Conservation (phyloP, 2,797 vertebrate species). For the Pangasius larnaudii region DNA sequence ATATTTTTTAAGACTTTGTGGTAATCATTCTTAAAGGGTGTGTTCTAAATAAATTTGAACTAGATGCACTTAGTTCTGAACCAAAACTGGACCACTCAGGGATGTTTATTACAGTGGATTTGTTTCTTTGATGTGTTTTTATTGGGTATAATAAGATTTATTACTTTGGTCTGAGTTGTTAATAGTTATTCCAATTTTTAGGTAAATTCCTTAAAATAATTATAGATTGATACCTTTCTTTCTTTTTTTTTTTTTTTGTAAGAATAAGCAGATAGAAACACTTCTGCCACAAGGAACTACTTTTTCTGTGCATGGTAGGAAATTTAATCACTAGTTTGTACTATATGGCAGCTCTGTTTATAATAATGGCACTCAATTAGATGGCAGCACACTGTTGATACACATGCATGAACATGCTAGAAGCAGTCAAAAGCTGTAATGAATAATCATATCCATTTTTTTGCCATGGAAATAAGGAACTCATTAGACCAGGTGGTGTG, state of each 20-base stretch:
- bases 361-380: conserved; percentile 17
- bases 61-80: conserved; percentile 72
- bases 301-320: conserved; percentile 26
- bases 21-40: conserved; percentile 28
- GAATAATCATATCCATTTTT: conserved; percentile 22
- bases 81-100: conserved; percentile 79
- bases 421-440: conserved; percentile 24
- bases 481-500: conserved; percentile 8
- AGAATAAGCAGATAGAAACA: conserved; percentile 14
- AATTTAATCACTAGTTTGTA: conserved; percentile 19
- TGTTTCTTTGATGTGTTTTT: conserved; percentile 65
- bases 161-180: conserved; percentile 19
- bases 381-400: conserved; percentile 42
- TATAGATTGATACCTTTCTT: neutral
- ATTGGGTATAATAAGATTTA: conserved; percentile 4
- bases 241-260: neutral
- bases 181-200: conserved; percentile 5
- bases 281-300: conserved; percentile 13
- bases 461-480: conserved; percentile 38
- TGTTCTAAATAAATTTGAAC: conserved; percentile 48
- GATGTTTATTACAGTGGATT: conserved; percentile 66
- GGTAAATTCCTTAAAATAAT: neutral
- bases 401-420: conserved; percentile 30
- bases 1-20: conserved; percentile 20
- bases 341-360: conserved; percentile 27